These are phyloP conservation scores for Cyanoliseus patagonus DNA, from an alignment of 2,113 vertebrate genomes.

Conservation along the genomic window DNA sequence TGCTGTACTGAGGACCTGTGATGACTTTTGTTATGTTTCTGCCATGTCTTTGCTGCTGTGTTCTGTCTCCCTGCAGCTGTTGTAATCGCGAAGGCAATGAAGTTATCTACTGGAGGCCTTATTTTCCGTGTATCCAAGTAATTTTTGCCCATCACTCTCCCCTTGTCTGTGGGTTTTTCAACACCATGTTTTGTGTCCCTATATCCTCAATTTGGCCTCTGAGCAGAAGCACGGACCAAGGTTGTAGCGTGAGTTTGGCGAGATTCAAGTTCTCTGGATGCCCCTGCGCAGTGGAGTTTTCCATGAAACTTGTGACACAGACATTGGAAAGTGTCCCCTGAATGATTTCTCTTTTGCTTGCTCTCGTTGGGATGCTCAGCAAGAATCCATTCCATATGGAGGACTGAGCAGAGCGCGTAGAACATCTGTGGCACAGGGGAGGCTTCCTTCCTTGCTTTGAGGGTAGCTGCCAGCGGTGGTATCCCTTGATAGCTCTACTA, in stretches of 20 bases:
- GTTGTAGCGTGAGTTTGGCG: background rate
- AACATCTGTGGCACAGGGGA: background rate
- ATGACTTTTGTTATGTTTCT: background rate
- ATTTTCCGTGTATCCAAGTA: background rate
- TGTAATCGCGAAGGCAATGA: background rate
- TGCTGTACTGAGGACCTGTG: background rate
- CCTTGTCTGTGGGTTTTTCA: background rate
- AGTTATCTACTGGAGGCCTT: background rate
- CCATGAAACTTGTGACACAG: background rate
- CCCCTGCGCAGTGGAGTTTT: background rate
- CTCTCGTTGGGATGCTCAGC: background rate
- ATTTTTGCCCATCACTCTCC: background rate
- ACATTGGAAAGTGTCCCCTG: background rate
- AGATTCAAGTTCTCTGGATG: background rate
- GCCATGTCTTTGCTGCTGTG: background rate
- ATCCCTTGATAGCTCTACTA: background rate
- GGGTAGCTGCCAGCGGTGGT: background rate
- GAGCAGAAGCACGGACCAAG: no score
- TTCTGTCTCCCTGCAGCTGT: background rate
- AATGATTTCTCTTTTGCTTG: background rate
- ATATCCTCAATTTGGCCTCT: background rate
- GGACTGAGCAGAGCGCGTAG: rapidly evolving
- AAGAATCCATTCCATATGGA: background rate
- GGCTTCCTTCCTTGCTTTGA: background rate
- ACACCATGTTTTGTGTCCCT: background rate